phyloP scores from a whole-genome alignment of 2,113 vertebrate genomes.

The Agelaius tricolor region DNA sequence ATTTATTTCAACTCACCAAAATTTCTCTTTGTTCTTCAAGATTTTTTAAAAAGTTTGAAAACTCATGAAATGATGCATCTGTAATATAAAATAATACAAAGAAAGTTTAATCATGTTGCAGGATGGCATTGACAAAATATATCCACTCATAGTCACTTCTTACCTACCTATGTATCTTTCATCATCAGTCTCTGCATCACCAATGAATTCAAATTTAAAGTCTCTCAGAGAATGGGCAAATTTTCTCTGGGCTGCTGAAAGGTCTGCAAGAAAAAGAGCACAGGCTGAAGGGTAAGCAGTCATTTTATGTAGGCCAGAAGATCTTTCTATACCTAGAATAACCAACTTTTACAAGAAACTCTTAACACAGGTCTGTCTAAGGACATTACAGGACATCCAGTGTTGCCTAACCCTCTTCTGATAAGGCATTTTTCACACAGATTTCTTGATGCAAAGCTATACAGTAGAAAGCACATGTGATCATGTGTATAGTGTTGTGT shows the following conservation, averaged over 20 bases:
- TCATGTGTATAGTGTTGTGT: not conserved
- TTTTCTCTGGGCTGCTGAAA: conserved; percentile 91
- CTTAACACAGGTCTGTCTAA: not conserved
- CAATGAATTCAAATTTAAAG: conserved; percentile 97
- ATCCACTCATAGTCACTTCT: not conserved
- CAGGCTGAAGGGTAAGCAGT: not conserved
- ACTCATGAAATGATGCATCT: conserved; percentile 96
- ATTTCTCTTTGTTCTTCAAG: conserved; percentile 97
- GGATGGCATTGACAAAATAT: not conserved
- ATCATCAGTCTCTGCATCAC: conserved; percentile 95
- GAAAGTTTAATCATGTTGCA: not conserved
- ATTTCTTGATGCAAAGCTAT: not conserved
- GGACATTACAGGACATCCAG: not conserved
- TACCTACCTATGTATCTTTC: conserved; percentile 91
- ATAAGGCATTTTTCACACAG: not conserved
- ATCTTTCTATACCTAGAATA: not conserved
- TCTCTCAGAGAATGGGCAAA: conserved; percentile 93
- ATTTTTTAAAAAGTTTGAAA: conserved; percentile 91
- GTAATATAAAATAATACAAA: conserved; percentile 27
- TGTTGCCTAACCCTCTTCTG: not conserved
- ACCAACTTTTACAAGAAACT: not conserved
- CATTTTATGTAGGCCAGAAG: not conserved
- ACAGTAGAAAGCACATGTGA: not conserved
- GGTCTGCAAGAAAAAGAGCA: conserved; percentile 75
- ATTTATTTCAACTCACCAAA: conserved; percentile 84